Percentiles rank a stretch among this genome's conserved stretches.
phyloP scores from a whole-genome alignment of 2,888 invertebrate genomes.

The Corythucha ciliata region DNA sequence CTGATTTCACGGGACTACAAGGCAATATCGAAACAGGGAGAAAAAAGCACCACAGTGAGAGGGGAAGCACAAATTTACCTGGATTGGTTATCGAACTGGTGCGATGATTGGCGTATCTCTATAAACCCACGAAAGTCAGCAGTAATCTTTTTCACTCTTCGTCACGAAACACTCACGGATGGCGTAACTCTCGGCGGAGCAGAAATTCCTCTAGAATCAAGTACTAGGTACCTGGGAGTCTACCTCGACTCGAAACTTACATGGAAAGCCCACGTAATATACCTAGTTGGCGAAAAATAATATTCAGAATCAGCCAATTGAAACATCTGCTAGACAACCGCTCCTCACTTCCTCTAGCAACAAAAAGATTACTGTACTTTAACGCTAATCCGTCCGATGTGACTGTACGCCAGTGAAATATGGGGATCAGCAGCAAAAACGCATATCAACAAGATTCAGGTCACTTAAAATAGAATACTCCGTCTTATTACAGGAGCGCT shows the following conservation, averaged over 20 bases:
- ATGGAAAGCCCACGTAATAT: slow-evolving; percentile 2
- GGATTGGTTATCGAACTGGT: slow-evolving; percentile 2
- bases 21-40: not conserved
- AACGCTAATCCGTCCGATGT: not conserved
- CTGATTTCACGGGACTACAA: slow-evolving; percentile 7
- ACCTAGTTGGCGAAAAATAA: slow-evolving; percentile 5
- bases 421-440: not conserved
- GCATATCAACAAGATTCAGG: slow-evolving; percentile 7
- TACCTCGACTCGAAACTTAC: not conserved
- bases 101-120: slow-evolving; percentile 8
- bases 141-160: slow-evolving; percentile 1
- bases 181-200: not conserved
- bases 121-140: slow-evolving; percentile 7
- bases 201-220: not conserved
- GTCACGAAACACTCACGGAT: not conserved
- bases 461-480: not conserved
- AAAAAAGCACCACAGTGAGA: not conserved
- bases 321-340: slow-evolving; percentile 3
- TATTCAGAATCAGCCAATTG: not conserved
- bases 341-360: not conserved
- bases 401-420: not conserved
- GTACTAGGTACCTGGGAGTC: not conserved
- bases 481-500: slow-evolving; percentile 4
- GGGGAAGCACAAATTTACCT: not conserved
- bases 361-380: not conserved